phyloP scores from a whole-genome alignment of 2,888 invertebrate species.

The Stomorhina lunata region DNA sequence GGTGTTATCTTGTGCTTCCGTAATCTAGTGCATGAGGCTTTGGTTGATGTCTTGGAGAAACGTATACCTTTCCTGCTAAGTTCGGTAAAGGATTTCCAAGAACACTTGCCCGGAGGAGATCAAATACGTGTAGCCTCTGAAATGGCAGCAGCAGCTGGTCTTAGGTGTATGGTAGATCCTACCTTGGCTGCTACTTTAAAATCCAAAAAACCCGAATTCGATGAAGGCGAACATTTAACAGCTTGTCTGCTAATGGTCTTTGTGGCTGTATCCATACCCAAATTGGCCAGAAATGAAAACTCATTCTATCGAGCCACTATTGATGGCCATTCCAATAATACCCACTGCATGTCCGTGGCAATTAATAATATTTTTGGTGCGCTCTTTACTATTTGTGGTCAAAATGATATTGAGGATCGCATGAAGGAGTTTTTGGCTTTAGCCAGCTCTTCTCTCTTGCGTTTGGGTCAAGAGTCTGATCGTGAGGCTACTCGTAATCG shows the following conservation, averaged over 20 bases:
- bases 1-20: slow-evolving; percentile 98
- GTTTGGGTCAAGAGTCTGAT: slow-evolving; percentile 97
- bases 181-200: slow-evolving; percentile 94
- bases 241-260: slow-evolving; percentile 99
- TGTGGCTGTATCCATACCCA: slow-evolving; percentile 97
- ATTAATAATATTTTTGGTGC: slow-evolving; percentile 98
- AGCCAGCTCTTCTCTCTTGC: slow-evolving; percentile 95
- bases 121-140: slow-evolving; percentile 95
- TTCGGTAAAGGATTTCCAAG: slow-evolving; percentile 96
- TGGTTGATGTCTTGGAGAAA: slow-evolving; percentile 95
- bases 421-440: slow-evolving; percentile 97
- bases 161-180: slow-evolving; percentile 96
- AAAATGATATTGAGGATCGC: slow-evolving; percentile 97
- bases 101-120: slow-evolving; percentile 94
- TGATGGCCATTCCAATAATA: slow-evolving; percentile 98
- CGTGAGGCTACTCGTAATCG: slow-evolving; percentile 96
- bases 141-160: slow-evolving; percentile 98
- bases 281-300: slow-evolving; percentile 93
- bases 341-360: slow-evolving; percentile 98
- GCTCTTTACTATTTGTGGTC: slow-evolving; percentile 96
- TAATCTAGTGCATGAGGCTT: slow-evolving; percentile 94
- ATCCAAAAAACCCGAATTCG: slow-evolving; percentile 91
- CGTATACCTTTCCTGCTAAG: slow-evolving; percentile 97
- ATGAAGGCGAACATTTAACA: slow-evolving; percentile 95
- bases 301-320: slow-evolving; percentile 93